Conservation (phyloP, 2,797 vertebrate genomes). For the Bufotes viridis region DNA sequence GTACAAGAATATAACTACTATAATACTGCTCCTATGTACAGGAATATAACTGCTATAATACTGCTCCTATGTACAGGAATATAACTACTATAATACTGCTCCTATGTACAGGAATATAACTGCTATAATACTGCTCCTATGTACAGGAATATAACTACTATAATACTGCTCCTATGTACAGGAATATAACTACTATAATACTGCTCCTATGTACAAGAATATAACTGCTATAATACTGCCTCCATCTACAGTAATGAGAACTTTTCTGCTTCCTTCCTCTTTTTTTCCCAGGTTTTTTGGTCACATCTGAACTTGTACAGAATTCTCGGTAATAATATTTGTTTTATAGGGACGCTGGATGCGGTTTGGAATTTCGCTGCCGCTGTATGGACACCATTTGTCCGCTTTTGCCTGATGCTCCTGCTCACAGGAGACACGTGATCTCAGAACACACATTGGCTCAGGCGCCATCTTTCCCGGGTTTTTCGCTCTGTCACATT, state of each 20-base stretch:
- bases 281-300: no score
- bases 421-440: no score
- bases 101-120: not conserved
- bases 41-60: not conserved
- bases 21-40: not conserved
- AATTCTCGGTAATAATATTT: not conserved
- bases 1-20: not conserved
- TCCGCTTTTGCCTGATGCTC: no score
- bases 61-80: not conserved
- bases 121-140: not conserved
- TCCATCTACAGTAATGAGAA: no score
- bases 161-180: not conserved
- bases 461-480: no score
- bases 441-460: no score
- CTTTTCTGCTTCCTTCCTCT: not conserved
- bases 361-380: not conserved
- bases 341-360: not conserved
- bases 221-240: no score
- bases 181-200: not conserved
- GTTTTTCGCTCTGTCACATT: not conserved
- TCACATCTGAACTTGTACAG: not conserved
- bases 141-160: not conserved
- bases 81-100: not conserved
- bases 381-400: not conserved
- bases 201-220: no score